These are phyloP conservation scores for Pangasianodon gigas DNA, from an alignment of 2,113 vertebrate genomes.

Conservation along the genomic window DNA sequence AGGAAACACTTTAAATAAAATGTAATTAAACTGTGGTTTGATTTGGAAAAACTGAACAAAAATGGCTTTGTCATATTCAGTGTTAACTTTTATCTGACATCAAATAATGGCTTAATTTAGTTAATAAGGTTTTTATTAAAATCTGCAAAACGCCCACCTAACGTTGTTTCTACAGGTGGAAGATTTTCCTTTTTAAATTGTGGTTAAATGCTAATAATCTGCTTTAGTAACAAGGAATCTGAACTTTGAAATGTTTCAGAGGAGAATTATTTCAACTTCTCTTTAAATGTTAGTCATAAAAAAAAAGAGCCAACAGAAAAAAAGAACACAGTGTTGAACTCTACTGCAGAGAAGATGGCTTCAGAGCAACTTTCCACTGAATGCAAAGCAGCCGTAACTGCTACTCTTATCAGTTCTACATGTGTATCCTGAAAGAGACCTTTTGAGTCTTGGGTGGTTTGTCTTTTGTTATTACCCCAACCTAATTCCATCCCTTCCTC, in stretches of 20 bases:
- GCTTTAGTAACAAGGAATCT: not conserved
- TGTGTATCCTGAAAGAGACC: constrained; percentile 59
- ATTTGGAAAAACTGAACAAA: not conserved
- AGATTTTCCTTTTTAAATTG: not conserved
- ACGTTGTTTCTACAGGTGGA: not conserved
- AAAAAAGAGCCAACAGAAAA: not conserved
- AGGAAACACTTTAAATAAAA: not conserved
- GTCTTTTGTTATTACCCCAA: constrained; percentile 64
- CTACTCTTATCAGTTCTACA: constrained; percentile 8
- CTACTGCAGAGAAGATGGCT: not conserved
- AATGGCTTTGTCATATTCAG: not conserved
- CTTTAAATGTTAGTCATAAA: not conserved
- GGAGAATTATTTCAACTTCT: not conserved
- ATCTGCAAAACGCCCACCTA: not conserved
- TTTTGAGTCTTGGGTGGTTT: constrained; percentile 67
- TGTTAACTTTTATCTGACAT: not conserved
- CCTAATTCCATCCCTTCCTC: constrained; percentile 75
- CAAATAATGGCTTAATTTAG: not conserved
- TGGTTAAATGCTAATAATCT: not conserved
- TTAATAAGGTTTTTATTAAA: not conserved
- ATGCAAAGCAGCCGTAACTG: not conserved
- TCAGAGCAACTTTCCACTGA: not conserved
- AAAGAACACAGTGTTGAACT: not conserved
- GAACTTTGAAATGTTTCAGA: not conserved
- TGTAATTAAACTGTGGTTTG: not conserved